Percentiles rank a stretch among this genome's conserved stretches.
phyloP scores from a whole-genome alignment of 2,797 vertebrate genomes.

The Coranthus polyacanthus region DNA sequence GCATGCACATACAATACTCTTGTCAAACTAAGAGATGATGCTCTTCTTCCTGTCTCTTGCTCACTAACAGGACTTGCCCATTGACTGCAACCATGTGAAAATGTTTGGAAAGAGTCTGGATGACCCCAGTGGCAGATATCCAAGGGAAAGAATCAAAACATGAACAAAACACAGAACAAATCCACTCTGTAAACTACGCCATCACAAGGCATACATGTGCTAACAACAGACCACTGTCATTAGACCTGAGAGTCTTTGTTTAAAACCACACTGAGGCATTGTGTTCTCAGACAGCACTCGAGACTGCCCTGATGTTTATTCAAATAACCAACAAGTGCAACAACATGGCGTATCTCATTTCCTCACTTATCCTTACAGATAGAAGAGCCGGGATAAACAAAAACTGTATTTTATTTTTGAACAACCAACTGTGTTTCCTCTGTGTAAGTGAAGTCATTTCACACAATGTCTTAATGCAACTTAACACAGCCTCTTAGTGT shows the following conservation, averaged over 20 bases:
- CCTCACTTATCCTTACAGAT: conserved; percentile 25
- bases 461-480: conserved; percentile 26
- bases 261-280: conserved; percentile 75
- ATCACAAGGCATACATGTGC: conserved; percentile 60
- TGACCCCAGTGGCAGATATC: conserved; percentile 13
- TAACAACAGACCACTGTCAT: conserved; percentile 73
- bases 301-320: conserved; percentile 79
- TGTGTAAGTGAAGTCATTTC: not conserved
- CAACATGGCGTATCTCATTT: conserved; percentile 64
- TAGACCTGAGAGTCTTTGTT: conserved; percentile 77
- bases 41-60: conserved; percentile 51
- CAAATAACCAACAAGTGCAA: conserved; percentile 74
- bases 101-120: conserved; percentile 22
- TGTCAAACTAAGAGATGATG: conserved; percentile 64
- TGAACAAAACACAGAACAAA: conserved; percentile 46
- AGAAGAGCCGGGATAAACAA: conserved; percentile 14
- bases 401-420: not conserved
- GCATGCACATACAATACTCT: conserved; percentile 46
- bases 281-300: conserved; percentile 79
- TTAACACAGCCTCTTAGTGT: conserved; percentile 61
- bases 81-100: conserved; percentile 20
- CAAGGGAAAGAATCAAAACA: conserved; percentile 22
- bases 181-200: conserved; percentile 54
- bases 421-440: not conserved
- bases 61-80: conserved; percentile 31